Conservation (phyloP, 1,140 invertebrate genomes). For the Ceratosolen solmsi region DNA sequence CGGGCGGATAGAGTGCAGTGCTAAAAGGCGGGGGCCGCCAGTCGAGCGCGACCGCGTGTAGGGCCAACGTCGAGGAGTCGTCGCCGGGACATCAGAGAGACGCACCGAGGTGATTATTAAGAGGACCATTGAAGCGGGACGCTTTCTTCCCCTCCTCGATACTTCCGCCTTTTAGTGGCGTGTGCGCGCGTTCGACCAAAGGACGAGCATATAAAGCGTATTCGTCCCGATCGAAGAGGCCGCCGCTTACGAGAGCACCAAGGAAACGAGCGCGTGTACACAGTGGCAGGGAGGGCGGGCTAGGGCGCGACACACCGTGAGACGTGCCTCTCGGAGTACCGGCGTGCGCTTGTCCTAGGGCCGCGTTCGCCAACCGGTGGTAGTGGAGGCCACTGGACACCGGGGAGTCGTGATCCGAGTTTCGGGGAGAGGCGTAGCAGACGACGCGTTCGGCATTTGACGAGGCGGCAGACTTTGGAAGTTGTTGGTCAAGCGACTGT, state of each 20-base stretch:
- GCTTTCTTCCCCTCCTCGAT: no score
- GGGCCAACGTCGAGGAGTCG: constrained; percentile 44
- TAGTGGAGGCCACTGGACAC: background rate
- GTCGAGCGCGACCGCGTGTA: constrained; percentile 64
- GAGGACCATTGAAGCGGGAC: no score
- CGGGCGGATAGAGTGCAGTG: constrained; percentile 49
- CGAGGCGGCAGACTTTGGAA: background rate
- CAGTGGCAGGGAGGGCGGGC: background rate
- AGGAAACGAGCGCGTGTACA: constrained; percentile 22
- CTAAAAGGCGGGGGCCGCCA: constrained; percentile 61
- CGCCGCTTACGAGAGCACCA: constrained; percentile 18
- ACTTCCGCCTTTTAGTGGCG: no score
- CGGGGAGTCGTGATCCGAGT: no score
- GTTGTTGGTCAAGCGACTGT: background rate
- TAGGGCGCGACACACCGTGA: no score
- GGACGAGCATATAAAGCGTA: background rate
- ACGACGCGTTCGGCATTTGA: constrained; percentile 22
- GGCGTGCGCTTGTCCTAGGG: constrained; percentile 23
- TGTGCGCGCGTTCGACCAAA: background rate
- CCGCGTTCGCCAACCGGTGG: background rate
- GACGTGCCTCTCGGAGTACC: no score
- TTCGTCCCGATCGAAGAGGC: constrained; percentile 14
- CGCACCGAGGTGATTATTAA: no score
- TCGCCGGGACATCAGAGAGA: background rate
- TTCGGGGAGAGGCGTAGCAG: constrained; percentile 16